Evolutionary conservation across 2,888 invertebrate species (phyloP).

Genomic region (Torymus tubicola): DNA sequence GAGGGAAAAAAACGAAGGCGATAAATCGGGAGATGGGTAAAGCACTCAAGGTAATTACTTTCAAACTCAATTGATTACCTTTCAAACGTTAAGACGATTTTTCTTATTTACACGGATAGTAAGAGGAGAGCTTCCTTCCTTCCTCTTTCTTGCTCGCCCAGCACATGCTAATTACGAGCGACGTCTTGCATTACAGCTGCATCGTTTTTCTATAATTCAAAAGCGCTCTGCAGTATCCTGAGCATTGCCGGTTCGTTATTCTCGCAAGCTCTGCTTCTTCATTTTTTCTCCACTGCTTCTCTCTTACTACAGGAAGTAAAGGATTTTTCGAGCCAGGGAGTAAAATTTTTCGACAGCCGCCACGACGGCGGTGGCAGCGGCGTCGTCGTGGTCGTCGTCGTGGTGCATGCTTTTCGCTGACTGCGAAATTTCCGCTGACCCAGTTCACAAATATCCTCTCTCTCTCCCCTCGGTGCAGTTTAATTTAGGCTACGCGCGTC

Average conservation of each 20-base stretch:
- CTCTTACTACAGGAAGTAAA: no score
- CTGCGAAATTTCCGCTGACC: background rate
- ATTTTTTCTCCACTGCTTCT: no score
- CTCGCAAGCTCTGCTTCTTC: no score
- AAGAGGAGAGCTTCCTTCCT: no score
- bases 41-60: conserved; percentile 47
- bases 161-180: conserved; percentile 40
- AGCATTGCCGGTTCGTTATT: no score
- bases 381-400: no score
- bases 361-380: no score
- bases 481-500: no score
- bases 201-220: background rate
- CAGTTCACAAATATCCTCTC: background rate
- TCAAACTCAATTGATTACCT: conserved; percentile 4
- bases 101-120: conserved; percentile 36
- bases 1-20: conserved; percentile 40
- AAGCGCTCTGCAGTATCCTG: background rate
- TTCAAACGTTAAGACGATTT: conserved; percentile 37
- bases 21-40: conserved; percentile 47
- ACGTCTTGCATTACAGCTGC: conserved; percentile 16
- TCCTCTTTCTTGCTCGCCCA: background rate
- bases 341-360: no score
- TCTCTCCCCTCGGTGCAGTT: no score
- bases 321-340: no score
- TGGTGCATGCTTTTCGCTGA: no score